Evolutionary conservation across 2,113 vertebrate genomes (phyloP).

Genomic region (Vireo altiloquus): DNA sequence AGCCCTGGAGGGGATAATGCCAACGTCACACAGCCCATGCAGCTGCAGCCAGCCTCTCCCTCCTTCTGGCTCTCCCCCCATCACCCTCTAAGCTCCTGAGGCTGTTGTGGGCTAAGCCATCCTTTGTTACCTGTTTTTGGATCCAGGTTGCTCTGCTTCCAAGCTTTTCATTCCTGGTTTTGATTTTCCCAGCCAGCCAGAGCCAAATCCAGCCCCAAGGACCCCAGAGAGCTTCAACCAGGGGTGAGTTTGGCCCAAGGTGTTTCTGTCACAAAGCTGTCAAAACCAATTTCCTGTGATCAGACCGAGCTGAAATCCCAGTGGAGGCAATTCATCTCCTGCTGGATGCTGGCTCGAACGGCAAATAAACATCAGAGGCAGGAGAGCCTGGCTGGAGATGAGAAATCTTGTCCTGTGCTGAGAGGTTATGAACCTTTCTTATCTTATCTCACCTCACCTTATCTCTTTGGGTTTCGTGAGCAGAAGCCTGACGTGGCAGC

Average conservation of each 20-base stretch:
- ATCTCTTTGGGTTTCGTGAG: background rate
- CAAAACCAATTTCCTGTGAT: constrained; percentile 23
- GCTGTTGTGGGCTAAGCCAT: background rate
- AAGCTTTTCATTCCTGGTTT: background rate
- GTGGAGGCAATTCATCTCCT: background rate
- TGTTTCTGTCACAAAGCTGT: constrained; percentile 17
- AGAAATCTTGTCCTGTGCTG: background rate
- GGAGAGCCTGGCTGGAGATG: background rate
- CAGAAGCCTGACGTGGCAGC: background rate
- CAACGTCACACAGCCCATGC: background rate
- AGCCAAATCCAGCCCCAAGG: background rate
- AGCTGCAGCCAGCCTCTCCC: background rate
- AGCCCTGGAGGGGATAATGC: background rate
- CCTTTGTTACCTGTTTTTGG: background rate
- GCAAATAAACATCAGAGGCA: background rate
- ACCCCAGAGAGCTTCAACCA: background rate
- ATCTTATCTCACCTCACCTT: background rate
- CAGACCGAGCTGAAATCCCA: background rate
- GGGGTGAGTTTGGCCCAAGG: background rate
- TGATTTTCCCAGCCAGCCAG: background rate
- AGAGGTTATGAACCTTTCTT: background rate
- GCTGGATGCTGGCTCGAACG: background rate
- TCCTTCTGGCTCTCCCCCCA: background rate
- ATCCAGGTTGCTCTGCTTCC: background rate
- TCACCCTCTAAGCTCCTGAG: background rate